Percentiles rank a stretch among this genome's conserved stretches.
These are phyloP conservation scores for Trichomalopsis sarcophagae DNA, from an alignment of 1,140 invertebrate species.

Conservation along the genomic window DNA sequence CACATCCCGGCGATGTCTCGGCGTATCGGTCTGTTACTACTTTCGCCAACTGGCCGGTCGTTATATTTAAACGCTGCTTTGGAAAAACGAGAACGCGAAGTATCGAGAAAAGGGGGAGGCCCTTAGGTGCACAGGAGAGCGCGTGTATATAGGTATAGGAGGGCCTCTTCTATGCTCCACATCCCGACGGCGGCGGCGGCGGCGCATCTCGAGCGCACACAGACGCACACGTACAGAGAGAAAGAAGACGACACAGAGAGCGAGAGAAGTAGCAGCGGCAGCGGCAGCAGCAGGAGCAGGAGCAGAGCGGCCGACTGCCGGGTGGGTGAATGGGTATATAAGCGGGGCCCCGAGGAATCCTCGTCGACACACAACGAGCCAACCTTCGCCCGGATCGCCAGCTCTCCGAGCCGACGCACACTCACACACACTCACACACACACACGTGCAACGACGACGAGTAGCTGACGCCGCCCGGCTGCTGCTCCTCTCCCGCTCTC, in stretches of 20 bases:
- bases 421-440: conserved; percentile 3
- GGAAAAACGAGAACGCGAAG: conserved; percentile 42
- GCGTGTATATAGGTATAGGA: not conserved
- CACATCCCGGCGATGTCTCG: no score
- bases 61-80: not conserved
- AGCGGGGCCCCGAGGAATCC: conserved; percentile 69
- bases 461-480: not conserved
- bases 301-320: conserved; percentile 37
- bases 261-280: not conserved
- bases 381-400: conserved; percentile 68
- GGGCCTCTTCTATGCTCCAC: conserved; percentile 51
- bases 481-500: conserved; percentile 14
- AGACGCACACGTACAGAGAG: not conserved
- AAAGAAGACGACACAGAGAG: not conserved
- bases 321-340: conserved; percentile 73
- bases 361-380: conserved; percentile 71
- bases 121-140: conserved; percentile 3
- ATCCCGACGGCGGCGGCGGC: not conserved
- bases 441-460: not conserved
- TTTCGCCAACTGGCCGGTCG: not conserved
- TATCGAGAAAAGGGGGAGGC: conserved; percentile 56
- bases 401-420: conserved; percentile 17
- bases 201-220: not conserved
- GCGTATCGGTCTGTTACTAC: not conserved
- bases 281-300: no score